Evolutionary conservation across 37 sponge, comb jelly and placozoan genomes (phyloP).

Genomic region (Axinella damicornis): DNA sequence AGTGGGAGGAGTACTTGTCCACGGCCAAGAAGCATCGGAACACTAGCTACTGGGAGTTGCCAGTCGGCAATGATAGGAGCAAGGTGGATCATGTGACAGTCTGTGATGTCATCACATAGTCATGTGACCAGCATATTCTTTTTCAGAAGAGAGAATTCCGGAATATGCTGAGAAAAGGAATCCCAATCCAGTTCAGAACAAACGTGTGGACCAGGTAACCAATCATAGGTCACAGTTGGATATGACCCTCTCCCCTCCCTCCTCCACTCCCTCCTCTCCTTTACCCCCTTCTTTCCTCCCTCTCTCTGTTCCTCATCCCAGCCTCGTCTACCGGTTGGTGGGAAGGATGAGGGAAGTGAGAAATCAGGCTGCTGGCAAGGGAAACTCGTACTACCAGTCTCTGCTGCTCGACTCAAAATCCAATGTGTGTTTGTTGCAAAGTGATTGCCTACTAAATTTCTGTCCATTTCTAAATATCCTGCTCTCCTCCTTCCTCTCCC

Average conservation of each 20-base stretch:
- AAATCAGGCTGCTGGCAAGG: conserved; percentile 14
- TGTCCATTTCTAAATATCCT: too few relatives aligned
- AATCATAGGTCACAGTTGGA: too few relatives aligned
- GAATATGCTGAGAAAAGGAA: conserved; percentile 36
- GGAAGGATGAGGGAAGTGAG: conserved; percentile 38
- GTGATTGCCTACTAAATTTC: too few relatives aligned
- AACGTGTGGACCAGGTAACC: conserved; percentile 56
- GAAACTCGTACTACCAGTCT: conserved; percentile 56
- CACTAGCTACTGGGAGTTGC: background rate
- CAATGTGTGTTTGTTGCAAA: too few relatives aligned
- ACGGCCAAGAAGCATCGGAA: background rate
- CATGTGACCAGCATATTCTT: too few relatives aligned
- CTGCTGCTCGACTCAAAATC: too few relatives aligned
- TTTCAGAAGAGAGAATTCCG: conserved; percentile 29
- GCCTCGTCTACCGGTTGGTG: background rate
- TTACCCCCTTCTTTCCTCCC: background rate
- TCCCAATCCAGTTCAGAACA: conserved; percentile 39
- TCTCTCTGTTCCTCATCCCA: too few relatives aligned
- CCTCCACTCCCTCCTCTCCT: background rate
- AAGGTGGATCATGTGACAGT: background rate
- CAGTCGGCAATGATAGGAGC: background rate
- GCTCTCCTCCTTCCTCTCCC: background rate
- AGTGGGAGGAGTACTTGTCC: conserved; percentile 30
- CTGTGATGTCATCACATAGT: background rate
- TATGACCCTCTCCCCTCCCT: too few relatives aligned